A percentile compares a stretch with the other conserved stretches of the same genome.
Conservation (phyloP, 2,113 vertebrate genomes). For the Gorsachius goisagi region DNA sequence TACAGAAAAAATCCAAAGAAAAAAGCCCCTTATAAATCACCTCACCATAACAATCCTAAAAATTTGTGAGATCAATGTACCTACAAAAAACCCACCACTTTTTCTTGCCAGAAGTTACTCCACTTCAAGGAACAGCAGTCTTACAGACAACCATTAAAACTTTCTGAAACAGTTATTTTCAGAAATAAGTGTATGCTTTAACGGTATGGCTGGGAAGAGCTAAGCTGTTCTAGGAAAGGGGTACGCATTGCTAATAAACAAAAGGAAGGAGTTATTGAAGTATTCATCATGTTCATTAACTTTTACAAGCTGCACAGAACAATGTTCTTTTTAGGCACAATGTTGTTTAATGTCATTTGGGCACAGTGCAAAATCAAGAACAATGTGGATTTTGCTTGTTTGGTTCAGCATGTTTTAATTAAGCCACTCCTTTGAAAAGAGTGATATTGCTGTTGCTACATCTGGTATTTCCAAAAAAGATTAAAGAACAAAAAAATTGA, state of each 20-base stretch:
- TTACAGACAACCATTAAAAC: not conserved
- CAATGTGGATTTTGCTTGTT: slow-evolving; percentile 7
- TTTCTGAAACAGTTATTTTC: not conserved
- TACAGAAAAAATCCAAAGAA: not conserved
- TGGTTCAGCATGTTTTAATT: not conserved
- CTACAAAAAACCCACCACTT: accelerated
- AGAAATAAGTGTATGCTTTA: not conserved
- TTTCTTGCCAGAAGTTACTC: not conserved
- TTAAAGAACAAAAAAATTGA: not conserved
- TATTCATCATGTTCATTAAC: not conserved
- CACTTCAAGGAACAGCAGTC: not conserved
- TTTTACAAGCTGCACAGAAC: not conserved
- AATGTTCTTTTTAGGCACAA: not conserved
- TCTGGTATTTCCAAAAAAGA: not conserved
- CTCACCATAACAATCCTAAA: not conserved
- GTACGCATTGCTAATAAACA: not conserved
- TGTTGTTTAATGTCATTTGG: not conserved
- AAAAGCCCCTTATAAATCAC: not conserved
- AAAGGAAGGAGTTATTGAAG: not conserved
- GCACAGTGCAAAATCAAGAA: slow-evolving; percentile 2
- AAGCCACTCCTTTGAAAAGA: slow-evolving; percentile 1
- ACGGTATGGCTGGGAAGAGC: not conserved
- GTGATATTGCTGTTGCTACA: not conserved
- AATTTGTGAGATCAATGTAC: not conserved
- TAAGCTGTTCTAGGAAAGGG: not conserved